Conservation (phyloP, 2,797 vertebrate species). For the Gymnoscopelus braueri region DNA sequence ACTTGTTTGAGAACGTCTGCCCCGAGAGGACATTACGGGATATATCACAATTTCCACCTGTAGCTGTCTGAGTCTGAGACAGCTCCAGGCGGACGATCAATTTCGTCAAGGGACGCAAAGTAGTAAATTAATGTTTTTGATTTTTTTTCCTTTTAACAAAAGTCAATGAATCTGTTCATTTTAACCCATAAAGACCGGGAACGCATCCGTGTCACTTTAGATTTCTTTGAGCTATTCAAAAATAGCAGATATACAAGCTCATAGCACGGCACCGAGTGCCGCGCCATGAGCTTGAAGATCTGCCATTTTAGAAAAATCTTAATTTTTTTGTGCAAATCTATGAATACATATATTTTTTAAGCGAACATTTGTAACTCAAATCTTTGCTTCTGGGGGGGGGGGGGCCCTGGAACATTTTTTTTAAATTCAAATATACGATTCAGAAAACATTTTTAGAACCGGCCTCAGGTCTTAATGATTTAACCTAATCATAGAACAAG, state of each 20-base stretch:
- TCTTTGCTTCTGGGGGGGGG: no score
- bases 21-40: constrained; percentile 57
- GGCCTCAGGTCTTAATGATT: neutral
- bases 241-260: no score
- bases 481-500: neutral
- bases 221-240: no score
- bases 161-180: neutral
- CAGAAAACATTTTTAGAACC: neutral
- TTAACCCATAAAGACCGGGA: neutral
- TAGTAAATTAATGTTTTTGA: no score
- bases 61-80: constrained; percentile 21
- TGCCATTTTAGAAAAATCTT: no score
- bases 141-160: neutral
- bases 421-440: neutral
- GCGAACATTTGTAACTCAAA: no score
- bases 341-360: no score
- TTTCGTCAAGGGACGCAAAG: no score
- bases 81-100: constrained; percentile 18
- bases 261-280: no score
- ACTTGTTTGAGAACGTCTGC: constrained; percentile 47
- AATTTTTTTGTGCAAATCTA: no score
- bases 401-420: neutral
- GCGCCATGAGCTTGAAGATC: no score
- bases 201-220: no score
- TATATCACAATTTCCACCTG: constrained; percentile 37